Evolutionary conservation across 2,797 vertebrate genomes (phyloP).

Genomic region (Semotilus atromaculatus): DNA sequence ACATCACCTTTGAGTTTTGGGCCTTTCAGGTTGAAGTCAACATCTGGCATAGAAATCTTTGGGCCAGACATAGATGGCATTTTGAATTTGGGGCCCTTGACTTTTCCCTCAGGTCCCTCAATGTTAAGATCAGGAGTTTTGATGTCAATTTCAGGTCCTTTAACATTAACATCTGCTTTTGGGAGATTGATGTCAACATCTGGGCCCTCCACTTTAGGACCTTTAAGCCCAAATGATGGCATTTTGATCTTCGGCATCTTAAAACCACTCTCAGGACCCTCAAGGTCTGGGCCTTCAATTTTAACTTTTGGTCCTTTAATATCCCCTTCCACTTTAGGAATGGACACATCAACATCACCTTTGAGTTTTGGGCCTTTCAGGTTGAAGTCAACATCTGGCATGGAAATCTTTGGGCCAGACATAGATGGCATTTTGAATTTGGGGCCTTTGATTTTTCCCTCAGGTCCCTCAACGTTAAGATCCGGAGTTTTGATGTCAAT

Average conservation of each 20-base stretch:
- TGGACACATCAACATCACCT: not conserved
- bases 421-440: not conserved
- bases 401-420: not conserved
- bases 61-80: not conserved
- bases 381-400: not conserved
- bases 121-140: not conserved
- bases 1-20: no score
- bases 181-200: not conserved
- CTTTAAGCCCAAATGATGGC: not conserved
- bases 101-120: not conserved
- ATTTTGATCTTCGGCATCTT: not conserved
- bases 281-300: not conserved
- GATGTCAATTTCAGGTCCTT: not conserved
- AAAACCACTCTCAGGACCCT: not conserved
- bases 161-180: not conserved
- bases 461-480: not conserved
- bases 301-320: not conserved
- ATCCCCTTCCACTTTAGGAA: not conserved
- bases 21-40: no score
- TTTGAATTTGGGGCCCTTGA: not conserved
- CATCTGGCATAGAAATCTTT: no score
- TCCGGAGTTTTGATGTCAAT: not conserved
- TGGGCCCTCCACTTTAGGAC: not conserved
- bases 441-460: not conserved
- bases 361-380: not conserved